Percentiles rank a stretch among this genome's conserved stretches.
phyloP scores from a whole-genome alignment of 1,140 invertebrate species.

The Heliconius nattereri region DNA sequence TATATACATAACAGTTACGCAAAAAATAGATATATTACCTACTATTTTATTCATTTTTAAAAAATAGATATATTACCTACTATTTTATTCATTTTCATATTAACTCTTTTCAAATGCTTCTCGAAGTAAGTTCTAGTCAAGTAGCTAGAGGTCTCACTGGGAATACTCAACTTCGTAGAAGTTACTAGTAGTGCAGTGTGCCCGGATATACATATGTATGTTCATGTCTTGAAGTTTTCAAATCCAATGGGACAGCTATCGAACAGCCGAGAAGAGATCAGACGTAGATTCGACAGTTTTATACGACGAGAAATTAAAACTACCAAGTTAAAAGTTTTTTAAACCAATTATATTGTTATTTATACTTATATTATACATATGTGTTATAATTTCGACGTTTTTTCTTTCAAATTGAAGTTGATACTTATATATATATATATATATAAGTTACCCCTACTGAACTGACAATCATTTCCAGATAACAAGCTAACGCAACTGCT shows the following conservation, averaged over 20 bases:
- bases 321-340: neutral
- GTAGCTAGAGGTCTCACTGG: neutral
- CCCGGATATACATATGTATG: neutral
- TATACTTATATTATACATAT: too few species aligned
- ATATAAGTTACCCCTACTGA: too few species aligned
- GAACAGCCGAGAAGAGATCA: neutral
- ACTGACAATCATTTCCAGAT: too few species aligned
- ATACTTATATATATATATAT: too few species aligned
- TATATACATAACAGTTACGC: too few species aligned
- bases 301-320: neutral
- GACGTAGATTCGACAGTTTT: neutral
- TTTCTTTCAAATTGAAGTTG: too few species aligned
- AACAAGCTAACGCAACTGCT: too few species aligned
- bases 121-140: neutral
- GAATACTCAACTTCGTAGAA: neutral
- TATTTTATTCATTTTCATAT: neutral
- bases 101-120: neutral
- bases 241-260: neutral
- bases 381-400: too few species aligned
- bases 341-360: too few species aligned
- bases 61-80: too few species aligned
- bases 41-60: too few species aligned
- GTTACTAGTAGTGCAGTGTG: neutral
- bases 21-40: too few species aligned
- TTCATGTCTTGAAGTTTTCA: neutral